phyloP scores from a whole-genome alignment of 2,797 vertebrate species.

The Phoxinus dragarum region DNA sequence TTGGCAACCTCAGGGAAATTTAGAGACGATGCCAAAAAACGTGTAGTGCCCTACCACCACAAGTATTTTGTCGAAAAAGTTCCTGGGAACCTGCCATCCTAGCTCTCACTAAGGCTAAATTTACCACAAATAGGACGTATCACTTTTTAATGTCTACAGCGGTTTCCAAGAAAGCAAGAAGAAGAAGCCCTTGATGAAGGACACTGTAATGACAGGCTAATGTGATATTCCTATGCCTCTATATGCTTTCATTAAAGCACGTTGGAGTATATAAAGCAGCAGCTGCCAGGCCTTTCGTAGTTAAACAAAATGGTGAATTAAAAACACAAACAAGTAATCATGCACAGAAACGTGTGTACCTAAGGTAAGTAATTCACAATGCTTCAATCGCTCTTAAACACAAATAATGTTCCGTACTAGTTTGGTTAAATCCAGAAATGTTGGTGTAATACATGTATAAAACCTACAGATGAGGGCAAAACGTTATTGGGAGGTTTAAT shows the following conservation, averaged over 20 bases:
- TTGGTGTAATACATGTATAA: background rate
- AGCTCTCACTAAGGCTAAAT: constrained; percentile 1
- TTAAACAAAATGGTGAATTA: constrained; percentile 1
- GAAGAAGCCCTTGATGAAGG: constrained; percentile 14
- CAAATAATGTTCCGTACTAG: background rate
- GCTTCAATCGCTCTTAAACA: background rate
- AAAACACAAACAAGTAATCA: constrained; percentile 35
- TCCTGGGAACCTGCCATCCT: constrained; percentile 31
- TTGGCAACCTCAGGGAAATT: constrained; percentile 1
- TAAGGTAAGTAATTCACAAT: background rate
- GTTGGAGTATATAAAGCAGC: constrained; percentile 8
- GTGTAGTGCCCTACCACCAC: background rate
- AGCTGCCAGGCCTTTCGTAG: constrained; percentile 19
- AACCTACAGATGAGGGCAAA: background rate
- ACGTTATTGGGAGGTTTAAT: background rate
- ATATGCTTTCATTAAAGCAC: constrained; percentile 16
- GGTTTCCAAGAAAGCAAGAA: background rate
- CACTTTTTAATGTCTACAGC: background rate
- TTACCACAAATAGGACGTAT: constrained; percentile 10
- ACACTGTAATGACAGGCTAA: background rate
- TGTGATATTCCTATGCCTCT: background rate
- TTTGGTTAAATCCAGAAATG: background rate
- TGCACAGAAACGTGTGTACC: background rate
- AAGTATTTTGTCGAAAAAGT: constrained; percentile 16
- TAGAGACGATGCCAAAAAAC: constrained; percentile 1